Base-by-base conservation (phyloP, 2,888 invertebrate genomes). In the Lithosia quadra region DNA sequence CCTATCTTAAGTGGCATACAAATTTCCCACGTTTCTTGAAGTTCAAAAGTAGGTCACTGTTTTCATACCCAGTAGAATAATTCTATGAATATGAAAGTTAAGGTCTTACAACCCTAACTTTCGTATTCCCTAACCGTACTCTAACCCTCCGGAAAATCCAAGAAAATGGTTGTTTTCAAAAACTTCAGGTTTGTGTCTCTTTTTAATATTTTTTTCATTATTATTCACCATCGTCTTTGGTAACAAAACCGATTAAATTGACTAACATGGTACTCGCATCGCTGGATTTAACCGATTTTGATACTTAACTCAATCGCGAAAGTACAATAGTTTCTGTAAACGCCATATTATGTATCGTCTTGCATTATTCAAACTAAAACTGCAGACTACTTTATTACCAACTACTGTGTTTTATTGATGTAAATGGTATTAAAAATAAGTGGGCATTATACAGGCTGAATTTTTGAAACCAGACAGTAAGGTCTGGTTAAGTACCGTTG, bases 11-110 rank as follows among this genome's bases (percentile, higher is more conserved):
- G 59, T 59, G 21, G 21, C 53, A 28, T 49, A 49, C 49, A 49
- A 49, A 49, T 49, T 61, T 4, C 22, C 22, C 55, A 56, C 33
- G 28, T 28, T 58, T 28, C 18, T 33, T 58, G 8, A 10, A 58
- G 13, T 33, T 21, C 59, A 60, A 34, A 60, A 33, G 18, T 60
- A 60, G 58, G 58, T 58, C 59, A 34, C 8, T 49, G 49, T n/a
- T n/a, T 49, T 49, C 49, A 34, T 24, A 49, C 43, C 11, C 18
- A 21, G 58, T 1, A 28, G 34, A 21, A 49, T 59, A 65, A 59
- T 65, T 58, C 65, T 43, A 65, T 65, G 65, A 65, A 59, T 65
- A 65, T 49, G 18, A 65, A 65, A 58, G 36, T 61, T 39, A n/a
- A 18, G 13, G 56, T 61, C 36, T 21, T n/a, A 39, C 39, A 56